Base-by-base conservation (phyloP, 2,797 vertebrate species). In the Scolopax bukidnonensis region DNA sequence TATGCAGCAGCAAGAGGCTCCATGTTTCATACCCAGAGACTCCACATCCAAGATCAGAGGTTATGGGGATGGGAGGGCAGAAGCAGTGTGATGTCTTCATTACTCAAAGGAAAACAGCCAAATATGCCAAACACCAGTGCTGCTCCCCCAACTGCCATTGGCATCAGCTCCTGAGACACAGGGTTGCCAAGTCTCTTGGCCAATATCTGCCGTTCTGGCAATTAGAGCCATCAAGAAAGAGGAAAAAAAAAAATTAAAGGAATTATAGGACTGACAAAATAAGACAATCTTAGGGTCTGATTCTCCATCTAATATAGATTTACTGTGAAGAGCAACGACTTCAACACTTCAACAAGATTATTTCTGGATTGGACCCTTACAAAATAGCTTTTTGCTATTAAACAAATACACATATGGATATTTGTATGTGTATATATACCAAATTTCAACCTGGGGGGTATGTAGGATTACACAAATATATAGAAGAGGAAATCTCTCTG, bases 61-160 rank as follows among this genome's bases (percentile, higher is more conserved):
- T 89, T 91, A 82, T 65, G 45, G 65, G 47, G 74, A n/a, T 94
- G 86, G 87, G 77, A 95, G 63, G 75, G 84, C 67, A 84, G 64
- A 75, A 91, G 73, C 84, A 63, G 56, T 94, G 27, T 96, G 95
- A 97, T 97, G 84, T 96, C 97, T 97, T 97, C 69, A 97, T 97
- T 96, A 91, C 53, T 27, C 73, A 82, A 51, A 93, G 83, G 90
- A 95, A 93, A 90, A 67, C 76, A 95, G 95, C 92, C 95, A 97
- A 95, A 75, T 88, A 48, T 43, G 75, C 92, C 88, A 78, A 89
- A 78, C 71, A 79, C 57, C 73, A 93, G 71, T 16, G 60, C 71
- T 89, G 47, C 27, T 71, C 50, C 40, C 73, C n/a, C 70, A 92
- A 13, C 83, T 91, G 87, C 68, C 84, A 53, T 36, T 97, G 97